Evolutionary conservation across 2,797 vertebrate species (phyloP), one percentile per base, ranked within the genome.

Genomic region (Hippopotamyrus pictus): DNA sequence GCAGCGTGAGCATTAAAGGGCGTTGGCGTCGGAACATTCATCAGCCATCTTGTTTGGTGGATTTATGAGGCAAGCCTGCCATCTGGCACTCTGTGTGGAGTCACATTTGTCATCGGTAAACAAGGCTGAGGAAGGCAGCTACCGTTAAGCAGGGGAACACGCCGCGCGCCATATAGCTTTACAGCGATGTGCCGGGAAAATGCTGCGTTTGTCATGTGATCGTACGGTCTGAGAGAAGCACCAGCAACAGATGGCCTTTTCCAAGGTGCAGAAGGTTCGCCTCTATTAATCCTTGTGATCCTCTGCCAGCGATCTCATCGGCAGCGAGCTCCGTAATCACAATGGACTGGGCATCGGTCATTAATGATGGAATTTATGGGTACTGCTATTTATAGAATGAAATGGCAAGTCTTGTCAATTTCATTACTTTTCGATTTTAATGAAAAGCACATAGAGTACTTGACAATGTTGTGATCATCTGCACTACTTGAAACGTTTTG

Each of bases 211-310:
- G 92, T 91, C 92, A 92, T 92, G 93, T 95, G 93, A 95, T 92
- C 92, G 94, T 93, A 93, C 94, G 93, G 94, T 91, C 87, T 89
- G 89, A 93, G 93, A 93, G 92, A 94, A 94, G 95, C 94, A 94
- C 95, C 95, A 95, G 92, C 93, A 94, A 92, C 95, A 96, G 95
- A 96, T 96, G 95, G 95, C 94, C 94, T 94, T 94, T 93, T 90
- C 91, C 92, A 89, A 92, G 94, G 92, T 92, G 94, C 94, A 87
- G 82, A 94, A 93, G 93, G 92, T 94, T 92, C 90, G 17, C 92
- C 93, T 95, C 94, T 93, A 93, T 95, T 95, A 94, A 92, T 94
- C 93, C 94, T 93, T 95, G 93, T 94, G 94, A 95, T 95, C 94
- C 93, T 90, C 90, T 93, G 95, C 95, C 94, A 95, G 92, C 93